These are phyloP conservation scores for Muscicapa adusta DNA, from an alignment of 2,113 vertebrate species.

Conservation along the genomic window DNA sequence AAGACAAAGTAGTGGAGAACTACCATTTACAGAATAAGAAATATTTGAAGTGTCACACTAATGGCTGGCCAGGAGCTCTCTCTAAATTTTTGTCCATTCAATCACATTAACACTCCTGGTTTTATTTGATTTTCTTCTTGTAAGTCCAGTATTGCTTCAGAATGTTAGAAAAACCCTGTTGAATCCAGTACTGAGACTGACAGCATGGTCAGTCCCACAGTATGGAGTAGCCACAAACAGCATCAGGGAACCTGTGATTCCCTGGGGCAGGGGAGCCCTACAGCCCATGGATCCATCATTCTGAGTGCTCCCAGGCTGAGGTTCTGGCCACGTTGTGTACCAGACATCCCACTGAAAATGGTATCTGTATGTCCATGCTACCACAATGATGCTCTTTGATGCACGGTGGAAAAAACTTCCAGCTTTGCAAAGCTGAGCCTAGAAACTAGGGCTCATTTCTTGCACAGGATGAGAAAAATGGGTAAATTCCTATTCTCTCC, in stretches of 20 bases:
- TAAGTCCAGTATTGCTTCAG: neutral
- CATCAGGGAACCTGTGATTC: neutral
- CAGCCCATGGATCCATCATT: neutral
- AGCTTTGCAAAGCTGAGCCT: neutral
- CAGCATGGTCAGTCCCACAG: rapidly evolving
- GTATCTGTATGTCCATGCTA: neutral
- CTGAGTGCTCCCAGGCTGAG: neutral
- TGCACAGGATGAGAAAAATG: neutral
- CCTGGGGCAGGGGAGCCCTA: neutral
- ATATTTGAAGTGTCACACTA: neutral
- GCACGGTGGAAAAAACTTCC: rapidly evolving
- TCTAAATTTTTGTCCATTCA: neutral
- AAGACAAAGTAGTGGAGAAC: neutral
- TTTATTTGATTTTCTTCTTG: neutral
- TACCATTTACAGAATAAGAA: neutral
- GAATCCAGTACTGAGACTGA: neutral
- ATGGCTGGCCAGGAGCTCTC: neutral
- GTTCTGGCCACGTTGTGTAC: neutral
- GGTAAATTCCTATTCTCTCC: neutral
- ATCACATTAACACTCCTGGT: neutral
- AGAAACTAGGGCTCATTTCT: neutral
- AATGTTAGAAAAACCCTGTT: neutral
- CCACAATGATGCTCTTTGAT: rapidly evolving
- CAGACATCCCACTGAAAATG: neutral
- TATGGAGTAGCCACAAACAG: neutral